Conservation (phyloP, 2,797 vertebrate species). For the Lithobates pipiens region DNA sequence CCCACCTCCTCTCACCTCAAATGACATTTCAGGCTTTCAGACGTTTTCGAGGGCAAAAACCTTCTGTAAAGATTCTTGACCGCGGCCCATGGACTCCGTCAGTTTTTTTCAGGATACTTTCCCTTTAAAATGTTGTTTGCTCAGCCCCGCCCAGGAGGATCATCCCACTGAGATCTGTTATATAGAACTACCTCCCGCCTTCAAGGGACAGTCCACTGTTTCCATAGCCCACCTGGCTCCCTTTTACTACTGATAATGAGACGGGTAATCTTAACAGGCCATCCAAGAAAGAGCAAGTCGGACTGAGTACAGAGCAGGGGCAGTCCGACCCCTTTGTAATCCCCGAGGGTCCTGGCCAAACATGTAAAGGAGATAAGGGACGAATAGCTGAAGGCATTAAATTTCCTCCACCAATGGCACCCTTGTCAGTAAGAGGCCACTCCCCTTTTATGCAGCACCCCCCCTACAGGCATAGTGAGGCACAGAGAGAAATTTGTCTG, state of each 20-base stretch:
- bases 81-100: background rate
- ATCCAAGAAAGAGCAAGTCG: background rate
- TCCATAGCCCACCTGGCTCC: background rate
- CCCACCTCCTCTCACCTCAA: slow-evolving; percentile 34
- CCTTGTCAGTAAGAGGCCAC: no score
- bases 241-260: background rate
- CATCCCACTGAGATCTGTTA: background rate
- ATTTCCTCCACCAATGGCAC: no score
- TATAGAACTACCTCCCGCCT: background rate
- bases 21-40: background rate
- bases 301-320: no score
- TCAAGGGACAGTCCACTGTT: background rate
- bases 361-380: background rate
- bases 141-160: background rate
- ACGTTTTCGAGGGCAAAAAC: background rate
- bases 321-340: no score
- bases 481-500: no score
- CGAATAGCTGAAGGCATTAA: no score
- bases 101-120: background rate
- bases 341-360: no score
- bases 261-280: no score
- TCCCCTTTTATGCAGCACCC: no score
- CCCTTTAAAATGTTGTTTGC: background rate
- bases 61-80: background rate
- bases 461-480: no score